Conservation (phyloP, 1,140 invertebrate genomes). For the Pectinophora gossypiella region DNA sequence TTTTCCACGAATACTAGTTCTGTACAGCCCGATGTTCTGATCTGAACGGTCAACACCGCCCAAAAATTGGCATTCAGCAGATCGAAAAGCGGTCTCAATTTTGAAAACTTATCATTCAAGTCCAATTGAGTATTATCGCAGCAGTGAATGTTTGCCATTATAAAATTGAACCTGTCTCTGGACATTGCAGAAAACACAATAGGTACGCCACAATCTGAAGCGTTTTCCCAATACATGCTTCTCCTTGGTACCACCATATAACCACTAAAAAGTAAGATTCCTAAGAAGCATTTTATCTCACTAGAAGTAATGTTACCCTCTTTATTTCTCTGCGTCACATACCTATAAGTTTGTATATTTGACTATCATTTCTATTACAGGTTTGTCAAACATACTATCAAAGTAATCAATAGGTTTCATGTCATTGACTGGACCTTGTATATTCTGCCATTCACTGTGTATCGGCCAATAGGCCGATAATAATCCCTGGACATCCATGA, state of each 20-base stretch:
- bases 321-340: neutral
- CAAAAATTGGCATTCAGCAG: neutral
- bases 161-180: neutral
- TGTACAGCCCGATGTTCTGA: too few species aligned
- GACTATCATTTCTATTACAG: neutral
- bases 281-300: neutral
- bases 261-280: neutral
- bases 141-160: neutral
- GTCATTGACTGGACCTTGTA: too few species aligned
- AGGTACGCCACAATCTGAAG: neutral
- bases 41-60: too few species aligned
- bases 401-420: neutral
- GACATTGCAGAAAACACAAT: neutral
- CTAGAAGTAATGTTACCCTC: neutral
- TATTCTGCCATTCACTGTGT: too few species aligned
- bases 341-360: neutral
- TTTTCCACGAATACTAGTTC: too few species aligned
- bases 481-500: too few species aligned
- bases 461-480: too few species aligned
- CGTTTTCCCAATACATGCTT: conserved; percentile 4
- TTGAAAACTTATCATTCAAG: neutral
- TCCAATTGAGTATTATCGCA: neutral
- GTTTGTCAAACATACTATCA: neutral
- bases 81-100: neutral
- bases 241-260: neutral